Percentiles rank a stretch among this genome's conserved stretches.
phyloP scores from a whole-genome alignment of 2,888 invertebrate species.

The Folsomia manolachei region DNA sequence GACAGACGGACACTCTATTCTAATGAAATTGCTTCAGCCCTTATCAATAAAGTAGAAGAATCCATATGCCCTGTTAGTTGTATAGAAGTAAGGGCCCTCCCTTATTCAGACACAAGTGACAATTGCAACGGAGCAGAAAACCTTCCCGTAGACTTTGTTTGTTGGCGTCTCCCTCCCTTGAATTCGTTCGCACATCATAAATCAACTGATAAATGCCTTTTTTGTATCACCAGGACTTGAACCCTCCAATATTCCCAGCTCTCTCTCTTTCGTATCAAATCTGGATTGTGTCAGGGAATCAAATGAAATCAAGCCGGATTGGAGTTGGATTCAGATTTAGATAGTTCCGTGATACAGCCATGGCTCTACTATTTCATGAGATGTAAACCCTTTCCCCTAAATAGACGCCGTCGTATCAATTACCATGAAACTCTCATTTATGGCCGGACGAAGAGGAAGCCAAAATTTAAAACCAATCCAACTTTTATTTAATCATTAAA shows the following conservation, averaged over 20 bases:
- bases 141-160: not conserved
- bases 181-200: not conserved
- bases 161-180: no score
- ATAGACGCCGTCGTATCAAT: not conserved
- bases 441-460: not conserved
- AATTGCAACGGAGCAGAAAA: not conserved
- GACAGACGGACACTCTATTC: no score
- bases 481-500: no score
- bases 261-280: not conserved
- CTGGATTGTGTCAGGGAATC: not conserved
- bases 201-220: not conserved
- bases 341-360: no score
- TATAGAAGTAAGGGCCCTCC: not conserved
- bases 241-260: no score
- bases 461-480: not conserved
- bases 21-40: not conserved
- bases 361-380: no score
- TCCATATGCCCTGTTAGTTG: no score
- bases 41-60: not conserved
- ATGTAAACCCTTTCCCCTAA: not conserved
- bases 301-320: not conserved
- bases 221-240: no score
- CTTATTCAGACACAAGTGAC: not conserved
- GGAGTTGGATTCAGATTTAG: not conserved
- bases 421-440: not conserved